A percentile compares a stretch with the other conserved stretches of the same genome.
phyloP scores from a whole-genome alignment of 2,113 vertebrate genomes.

The Tamias sibiricus region DNA sequence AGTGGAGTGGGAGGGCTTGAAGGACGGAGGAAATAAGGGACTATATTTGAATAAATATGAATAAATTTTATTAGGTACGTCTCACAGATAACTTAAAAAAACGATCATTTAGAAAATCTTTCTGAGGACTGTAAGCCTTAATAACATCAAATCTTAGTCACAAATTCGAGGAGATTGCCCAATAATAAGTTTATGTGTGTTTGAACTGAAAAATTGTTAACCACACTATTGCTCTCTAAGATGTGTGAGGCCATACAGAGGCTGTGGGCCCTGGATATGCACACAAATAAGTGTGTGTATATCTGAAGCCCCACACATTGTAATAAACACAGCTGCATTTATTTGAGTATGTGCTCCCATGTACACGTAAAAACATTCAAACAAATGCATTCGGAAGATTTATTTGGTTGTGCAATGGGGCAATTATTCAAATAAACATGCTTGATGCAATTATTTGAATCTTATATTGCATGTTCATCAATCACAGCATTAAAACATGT shows the following conservation, averaged over 20 bases:
- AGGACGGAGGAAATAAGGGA: conserved; percentile 46
- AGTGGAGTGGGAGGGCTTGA: conserved; percentile 18
- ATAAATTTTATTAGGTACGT: conserved; percentile 62
- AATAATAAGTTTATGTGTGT: conserved; percentile 75
- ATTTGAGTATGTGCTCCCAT: conserved; percentile 87
- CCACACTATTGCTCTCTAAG: conserved; percentile 79
- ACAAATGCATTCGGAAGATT: conserved; percentile 86
- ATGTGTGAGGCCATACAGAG: conserved; percentile 56
- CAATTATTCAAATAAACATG: conserved; percentile 87
- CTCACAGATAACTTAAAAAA: conserved; percentile 54
- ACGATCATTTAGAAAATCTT: conserved; percentile 59
- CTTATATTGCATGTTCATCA: conserved; percentile 78
- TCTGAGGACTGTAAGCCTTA: conserved; percentile 69
- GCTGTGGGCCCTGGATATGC: conserved; percentile 77
- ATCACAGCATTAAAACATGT: conserved; percentile 61
- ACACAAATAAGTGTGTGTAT: conserved; percentile 78
- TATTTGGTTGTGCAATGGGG: conserved; percentile 87
- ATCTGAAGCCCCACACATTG: conserved; percentile 82
- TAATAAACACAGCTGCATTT: conserved; percentile 91
- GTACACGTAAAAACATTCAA: conserved; percentile 88
- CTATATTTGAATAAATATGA: conserved; percentile 64
- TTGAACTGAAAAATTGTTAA: conserved; percentile 76
- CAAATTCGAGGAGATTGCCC: conserved; percentile 60
- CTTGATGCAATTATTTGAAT: conserved; percentile 83
- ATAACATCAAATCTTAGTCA: conserved; percentile 54